These are phyloP conservation scores for Scytalopus superciliaris DNA, from an alignment of 2,113 vertebrate genomes.

Conservation along the genomic window DNA sequence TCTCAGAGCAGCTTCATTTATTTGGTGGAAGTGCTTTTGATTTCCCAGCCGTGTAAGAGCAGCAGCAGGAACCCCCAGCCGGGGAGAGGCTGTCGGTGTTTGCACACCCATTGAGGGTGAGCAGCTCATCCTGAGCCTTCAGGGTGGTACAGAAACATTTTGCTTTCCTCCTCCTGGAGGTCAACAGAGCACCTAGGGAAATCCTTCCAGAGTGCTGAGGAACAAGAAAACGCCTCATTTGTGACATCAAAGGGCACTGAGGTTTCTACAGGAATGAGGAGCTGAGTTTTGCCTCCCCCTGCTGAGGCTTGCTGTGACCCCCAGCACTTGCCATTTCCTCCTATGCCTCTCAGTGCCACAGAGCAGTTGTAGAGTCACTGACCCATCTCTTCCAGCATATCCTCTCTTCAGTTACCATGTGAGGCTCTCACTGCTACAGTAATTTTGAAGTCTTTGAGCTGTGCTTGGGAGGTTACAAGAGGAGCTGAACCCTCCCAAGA, in stretches of 20 bases:
- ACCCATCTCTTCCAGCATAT: background rate
- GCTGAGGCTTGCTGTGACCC: background rate
- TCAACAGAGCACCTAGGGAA: background rate
- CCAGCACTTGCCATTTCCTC: background rate
- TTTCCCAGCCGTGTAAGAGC: background rate
- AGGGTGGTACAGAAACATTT: background rate
- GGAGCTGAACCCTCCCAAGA: background rate
- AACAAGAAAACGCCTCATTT: background rate
- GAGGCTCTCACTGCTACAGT: background rate
- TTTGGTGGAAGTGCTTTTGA: background rate
- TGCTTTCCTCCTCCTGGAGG: background rate
- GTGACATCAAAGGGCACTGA: background rate
- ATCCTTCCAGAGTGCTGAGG: background rate
- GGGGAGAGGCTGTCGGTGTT: accelerated
- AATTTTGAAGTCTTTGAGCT: background rate
- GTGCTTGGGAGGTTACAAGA: background rate
- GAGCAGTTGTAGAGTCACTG: background rate
- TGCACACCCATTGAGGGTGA: background rate
- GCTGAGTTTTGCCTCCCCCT: background rate
- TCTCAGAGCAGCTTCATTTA: background rate
- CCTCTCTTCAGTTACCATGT: background rate
- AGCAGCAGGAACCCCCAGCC: background rate
- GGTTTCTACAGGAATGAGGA: background rate
- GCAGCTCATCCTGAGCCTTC: background rate
- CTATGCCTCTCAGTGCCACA: background rate